These are phyloP conservation scores for Aplysia californica DNA, from an alignment of 1,140 invertebrate species.

Conservation along the genomic window DNA sequence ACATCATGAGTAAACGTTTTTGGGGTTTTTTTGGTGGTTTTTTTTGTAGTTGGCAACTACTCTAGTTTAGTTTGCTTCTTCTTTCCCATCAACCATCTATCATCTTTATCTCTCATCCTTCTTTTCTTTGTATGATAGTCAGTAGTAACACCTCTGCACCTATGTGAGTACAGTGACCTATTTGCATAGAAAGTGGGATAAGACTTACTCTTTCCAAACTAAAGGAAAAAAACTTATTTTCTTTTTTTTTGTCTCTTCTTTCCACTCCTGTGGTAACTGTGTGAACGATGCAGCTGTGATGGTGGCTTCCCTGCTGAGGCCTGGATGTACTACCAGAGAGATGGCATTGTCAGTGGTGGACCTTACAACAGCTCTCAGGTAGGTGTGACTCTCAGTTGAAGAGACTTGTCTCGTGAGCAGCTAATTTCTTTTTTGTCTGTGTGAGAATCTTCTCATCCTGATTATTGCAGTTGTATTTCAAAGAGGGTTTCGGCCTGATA, in stretches of 20 bases:
- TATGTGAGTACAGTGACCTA: neutral
- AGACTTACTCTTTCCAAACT: no score
- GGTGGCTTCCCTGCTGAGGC: conserved; percentile 82
- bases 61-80: no score
- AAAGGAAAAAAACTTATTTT: neutral
- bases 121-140: neutral
- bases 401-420: no score
- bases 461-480: no score
- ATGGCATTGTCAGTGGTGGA: conserved; percentile 13
- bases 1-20: no score
- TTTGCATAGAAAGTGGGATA: neutral
- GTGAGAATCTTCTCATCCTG: no score
- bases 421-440: no score
- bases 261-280: neutral
- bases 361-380: conserved; percentile 15
- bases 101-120: neutral
- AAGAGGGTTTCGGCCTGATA: no score
- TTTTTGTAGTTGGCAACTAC: no score
- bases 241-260: neutral
- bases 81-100: neutral
- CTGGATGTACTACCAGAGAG: conserved; percentile 70
- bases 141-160: no score
- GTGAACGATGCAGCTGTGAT: conserved; percentile 42
- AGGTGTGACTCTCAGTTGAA: no score
- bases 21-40: no score